phyloP scores from a whole-genome alignment of 1,140 invertebrate genomes.

The Steinernema feltiae region DNA sequence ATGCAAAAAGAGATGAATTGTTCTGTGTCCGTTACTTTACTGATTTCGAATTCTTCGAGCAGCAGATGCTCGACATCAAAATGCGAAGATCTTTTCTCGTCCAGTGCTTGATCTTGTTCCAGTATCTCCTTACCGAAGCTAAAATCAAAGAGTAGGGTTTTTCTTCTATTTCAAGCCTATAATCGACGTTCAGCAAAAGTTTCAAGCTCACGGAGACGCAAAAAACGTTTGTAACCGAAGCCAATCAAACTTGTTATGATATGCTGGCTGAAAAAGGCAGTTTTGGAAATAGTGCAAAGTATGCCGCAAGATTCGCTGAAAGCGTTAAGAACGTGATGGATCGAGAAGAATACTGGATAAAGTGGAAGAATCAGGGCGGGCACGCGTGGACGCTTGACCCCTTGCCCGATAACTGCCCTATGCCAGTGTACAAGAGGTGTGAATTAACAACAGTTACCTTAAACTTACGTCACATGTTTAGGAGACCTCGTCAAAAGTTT shows the following conservation, averaged over 20 bases:
- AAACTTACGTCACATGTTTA: background rate
- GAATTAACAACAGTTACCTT: background rate
- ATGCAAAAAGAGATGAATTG: background rate
- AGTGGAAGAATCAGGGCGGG: background rate
- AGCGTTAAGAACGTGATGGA: background rate
- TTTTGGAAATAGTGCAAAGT: no score
- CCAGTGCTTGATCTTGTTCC: background rate
- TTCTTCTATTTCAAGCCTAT: background rate
- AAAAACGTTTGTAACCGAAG: background rate
- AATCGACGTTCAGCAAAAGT: background rate
- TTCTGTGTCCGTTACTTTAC: background rate
- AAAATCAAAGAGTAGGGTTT: background rate
- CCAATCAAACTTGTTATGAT: background rate
- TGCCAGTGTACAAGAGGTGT: background rate
- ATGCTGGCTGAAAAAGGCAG: background rate
- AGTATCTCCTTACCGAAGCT: background rate
- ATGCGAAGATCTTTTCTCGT: background rate
- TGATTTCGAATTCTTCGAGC: constrained; percentile 5
- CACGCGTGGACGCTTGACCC: background rate
- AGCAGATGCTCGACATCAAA: background rate
- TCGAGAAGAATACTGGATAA: background rate
- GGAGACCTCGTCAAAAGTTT: background rate
- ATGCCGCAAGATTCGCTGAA: background rate
- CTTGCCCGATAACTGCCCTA: background rate
- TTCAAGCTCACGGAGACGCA: background rate